A percentile compares a stretch with the other conserved stretches of the same genome.
Evolutionary conservation across 2,113 vertebrate species (phyloP).

Genomic region (Tretioscincus oriximinensis): DNA sequence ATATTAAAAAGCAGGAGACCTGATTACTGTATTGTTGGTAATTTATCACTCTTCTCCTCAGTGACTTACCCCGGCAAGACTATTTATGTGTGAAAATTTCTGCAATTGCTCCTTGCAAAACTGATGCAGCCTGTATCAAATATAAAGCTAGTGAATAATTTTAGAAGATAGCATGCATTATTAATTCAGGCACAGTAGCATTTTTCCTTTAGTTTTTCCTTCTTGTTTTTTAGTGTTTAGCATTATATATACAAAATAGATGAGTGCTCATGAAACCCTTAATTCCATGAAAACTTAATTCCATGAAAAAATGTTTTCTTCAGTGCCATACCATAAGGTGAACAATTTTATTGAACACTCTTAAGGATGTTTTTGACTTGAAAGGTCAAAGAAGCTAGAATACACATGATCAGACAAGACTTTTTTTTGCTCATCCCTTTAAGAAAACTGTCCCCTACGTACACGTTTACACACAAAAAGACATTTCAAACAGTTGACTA

Average conservation of each 20-base stretch:
- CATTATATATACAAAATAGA: rapidly evolving
- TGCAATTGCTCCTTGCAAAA: constrained; percentile 10
- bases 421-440: too few relatives aligned
- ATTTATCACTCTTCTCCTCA: constrained; percentile 58
- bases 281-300: too few relatives aligned
- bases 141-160: constrained; percentile 14
- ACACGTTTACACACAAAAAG: too few relatives aligned
- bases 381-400: too few relatives aligned
- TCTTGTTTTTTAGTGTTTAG: neutral
- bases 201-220: neutral
- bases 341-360: too few relatives aligned
- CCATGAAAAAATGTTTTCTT: too few relatives aligned
- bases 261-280: too few relatives aligned
- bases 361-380: too few relatives aligned
- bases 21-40: constrained; percentile 50
- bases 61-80: constrained; percentile 33
- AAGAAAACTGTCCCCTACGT: too few relatives aligned
- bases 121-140: neutral
- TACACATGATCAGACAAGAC: too few relatives aligned
- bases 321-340: too few relatives aligned
- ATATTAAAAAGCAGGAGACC: constrained; percentile 59
- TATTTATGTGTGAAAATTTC: constrained; percentile 29
- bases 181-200: neutral
- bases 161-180: neutral
- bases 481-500: too few relatives aligned